phyloP scores from a whole-genome alignment of 2,113 vertebrate species.

The Gymnogyps californianus region DNA sequence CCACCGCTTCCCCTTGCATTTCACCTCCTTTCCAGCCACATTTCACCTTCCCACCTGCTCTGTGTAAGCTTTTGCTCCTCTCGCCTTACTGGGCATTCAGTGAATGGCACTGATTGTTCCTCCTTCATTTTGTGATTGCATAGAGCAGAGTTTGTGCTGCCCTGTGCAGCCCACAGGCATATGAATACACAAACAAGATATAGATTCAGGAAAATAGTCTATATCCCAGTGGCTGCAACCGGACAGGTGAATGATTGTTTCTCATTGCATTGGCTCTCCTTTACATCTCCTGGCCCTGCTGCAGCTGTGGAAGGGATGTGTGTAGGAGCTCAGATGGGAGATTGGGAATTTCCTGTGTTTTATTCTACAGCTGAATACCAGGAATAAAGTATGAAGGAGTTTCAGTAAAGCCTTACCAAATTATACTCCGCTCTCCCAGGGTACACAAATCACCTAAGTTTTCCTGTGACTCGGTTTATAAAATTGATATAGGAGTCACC shows the following conservation, averaged over 20 bases:
- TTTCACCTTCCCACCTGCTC: not conserved
- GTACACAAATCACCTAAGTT: not conserved
- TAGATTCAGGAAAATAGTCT: fast-evolving
- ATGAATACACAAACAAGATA: no score
- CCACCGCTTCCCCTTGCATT: not conserved
- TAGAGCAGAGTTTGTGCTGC: not conserved
- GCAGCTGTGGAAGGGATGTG: not conserved
- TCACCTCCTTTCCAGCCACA: not conserved
- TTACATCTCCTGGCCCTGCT: not conserved
- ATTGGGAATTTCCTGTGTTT: not conserved
- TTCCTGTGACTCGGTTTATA: not conserved
- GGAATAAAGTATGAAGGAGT: not conserved
- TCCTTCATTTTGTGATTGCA: not conserved
- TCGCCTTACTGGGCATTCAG: not conserved
- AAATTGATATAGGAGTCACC: not conserved
- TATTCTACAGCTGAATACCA: not conserved
- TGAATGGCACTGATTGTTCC: not conserved
- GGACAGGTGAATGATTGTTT: not conserved
- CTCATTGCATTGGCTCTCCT: not conserved
- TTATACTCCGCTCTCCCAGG: not conserved
- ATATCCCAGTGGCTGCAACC: not conserved
- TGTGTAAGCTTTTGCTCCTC: not conserved
- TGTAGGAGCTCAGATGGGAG: not conserved
- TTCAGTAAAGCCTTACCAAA: not conserved
- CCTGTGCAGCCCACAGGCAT: not conserved